Percentiles rank a stretch among this genome's conserved stretches.
These are phyloP conservation scores for Arctocebus calabarensis DNA, from an alignment of 2,797 vertebrate species.

Conservation along the genomic window DNA sequence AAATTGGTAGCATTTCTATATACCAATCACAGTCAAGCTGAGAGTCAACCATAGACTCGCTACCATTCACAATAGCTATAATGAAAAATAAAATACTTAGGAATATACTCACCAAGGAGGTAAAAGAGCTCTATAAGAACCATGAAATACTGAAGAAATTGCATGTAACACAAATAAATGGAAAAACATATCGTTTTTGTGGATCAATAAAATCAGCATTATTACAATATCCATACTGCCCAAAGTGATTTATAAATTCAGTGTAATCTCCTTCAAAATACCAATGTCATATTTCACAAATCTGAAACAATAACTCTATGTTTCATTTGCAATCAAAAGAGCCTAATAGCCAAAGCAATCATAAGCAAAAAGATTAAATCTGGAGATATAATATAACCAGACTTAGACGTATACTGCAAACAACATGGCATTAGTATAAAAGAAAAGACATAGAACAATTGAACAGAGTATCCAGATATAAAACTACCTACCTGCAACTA, in stretches of 20 bases:
- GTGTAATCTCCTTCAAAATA: not conserved
- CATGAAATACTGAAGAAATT: not conserved
- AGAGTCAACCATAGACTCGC: too few relatives aligned
- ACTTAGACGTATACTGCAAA: not conserved
- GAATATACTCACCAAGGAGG: not conserved
- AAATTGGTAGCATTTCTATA: not conserved
- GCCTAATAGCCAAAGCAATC: not conserved
- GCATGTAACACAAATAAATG: not conserved
- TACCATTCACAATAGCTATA: not conserved
- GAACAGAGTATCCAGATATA: not conserved
- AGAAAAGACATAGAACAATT: not conserved
- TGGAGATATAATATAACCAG: not conserved
- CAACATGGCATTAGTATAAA: not conserved
- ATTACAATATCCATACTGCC: not conserved
- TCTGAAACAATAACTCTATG: not conserved
- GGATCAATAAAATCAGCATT: not conserved
- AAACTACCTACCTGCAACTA: not conserved
- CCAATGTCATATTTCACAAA: not conserved
- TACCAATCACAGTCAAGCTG: not conserved
- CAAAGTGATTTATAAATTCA: not conserved
- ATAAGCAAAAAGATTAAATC: not conserved
- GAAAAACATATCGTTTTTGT: not conserved
- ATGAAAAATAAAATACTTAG: not conserved
- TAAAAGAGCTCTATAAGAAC: not conserved
- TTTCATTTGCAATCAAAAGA: not conserved